These are phyloP conservation scores for Gymnoscopelus microlampas DNA, from an alignment of 2,797 vertebrate species.

Conservation along the genomic window DNA sequence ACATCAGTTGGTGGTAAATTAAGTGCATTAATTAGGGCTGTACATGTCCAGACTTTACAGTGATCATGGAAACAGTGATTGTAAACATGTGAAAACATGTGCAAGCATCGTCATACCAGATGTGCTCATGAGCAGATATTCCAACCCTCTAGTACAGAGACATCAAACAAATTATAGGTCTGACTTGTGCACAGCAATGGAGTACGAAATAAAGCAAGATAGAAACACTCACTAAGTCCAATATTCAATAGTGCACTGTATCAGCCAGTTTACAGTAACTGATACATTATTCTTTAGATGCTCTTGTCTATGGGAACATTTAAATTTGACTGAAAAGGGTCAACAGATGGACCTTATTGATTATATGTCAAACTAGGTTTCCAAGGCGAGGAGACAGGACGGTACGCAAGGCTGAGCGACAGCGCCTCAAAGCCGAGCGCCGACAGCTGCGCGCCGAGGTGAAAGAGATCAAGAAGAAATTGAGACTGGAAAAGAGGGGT, in stretches of 20 bases:
- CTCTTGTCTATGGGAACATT: neutral
- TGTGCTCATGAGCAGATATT: too few species aligned
- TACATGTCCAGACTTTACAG: too few species aligned
- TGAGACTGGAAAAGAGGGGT: constrained; percentile 94
- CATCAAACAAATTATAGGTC: neutral
- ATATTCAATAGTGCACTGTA: constrained; percentile 29
- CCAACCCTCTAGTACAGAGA: too few species aligned
- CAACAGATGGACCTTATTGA: constrained; percentile 72
- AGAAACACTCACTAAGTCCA: constrained; percentile 25
- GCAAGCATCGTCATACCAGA: too few species aligned
- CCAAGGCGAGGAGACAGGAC: constrained; percentile 95
- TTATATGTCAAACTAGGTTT: constrained; percentile 84
- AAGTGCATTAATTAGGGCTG: too few species aligned
- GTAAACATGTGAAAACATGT: too few species aligned
- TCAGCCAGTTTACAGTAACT: constrained; percentile 43
- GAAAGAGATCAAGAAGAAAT: constrained; percentile 97
- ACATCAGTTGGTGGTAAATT: too few species aligned
- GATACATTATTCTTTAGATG: constrained; percentile 43
- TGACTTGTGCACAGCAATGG: constrained; percentile 36
- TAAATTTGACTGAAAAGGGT: constrained; percentile 42
- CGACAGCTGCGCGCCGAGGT: constrained; percentile 95
- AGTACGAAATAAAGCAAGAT: constrained; percentile 30
- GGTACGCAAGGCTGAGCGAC: constrained; percentile 96
- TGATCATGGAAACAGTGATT: too few species aligned
- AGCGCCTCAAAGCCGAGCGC: constrained; percentile 94